Base-by-base conservation (phyloP, 2,797 vertebrate species). In the Neopelma chrysocephalum region DNA sequence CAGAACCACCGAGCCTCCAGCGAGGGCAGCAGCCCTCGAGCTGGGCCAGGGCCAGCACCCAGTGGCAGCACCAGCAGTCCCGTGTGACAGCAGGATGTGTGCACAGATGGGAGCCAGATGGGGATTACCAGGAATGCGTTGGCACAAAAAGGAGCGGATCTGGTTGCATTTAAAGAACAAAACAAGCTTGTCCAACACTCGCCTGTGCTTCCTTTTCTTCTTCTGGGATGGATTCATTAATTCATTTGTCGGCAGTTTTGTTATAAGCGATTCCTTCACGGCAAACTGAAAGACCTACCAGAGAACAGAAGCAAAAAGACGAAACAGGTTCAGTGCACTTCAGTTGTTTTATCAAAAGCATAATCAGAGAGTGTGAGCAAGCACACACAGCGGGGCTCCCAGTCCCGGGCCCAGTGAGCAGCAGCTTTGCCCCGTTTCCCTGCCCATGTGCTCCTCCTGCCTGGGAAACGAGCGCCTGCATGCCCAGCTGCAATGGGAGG, bases 181-280 rank as follows among this genome's bases (percentile, higher is more conserved):
- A 96, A 95, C 79, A 84, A 86, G 73, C 86, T 92, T 75, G 90
- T 87, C 85, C 65, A 38, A 64, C 62, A 77, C 97, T 97, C 98
- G 98, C 99, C 99, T 99, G 98, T 99, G 99, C 93, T 99, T 99
- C 93, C 99, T 98, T 97, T 99, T 99, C 97, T 99, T 99, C 98
- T 99, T 99, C 94, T 99, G 99, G 11, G 99, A 99, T 4, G 98
- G 98, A 94, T 98, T 99, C 96, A 99, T 99, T 78, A 99, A 98
- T 82, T 99, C 99, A 13, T 98, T 98, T 64, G 99, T 96, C 72
- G 99, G 99, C 54, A 99, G 98, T 54, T 98, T 99, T 11, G 98
- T 98, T 95, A 99, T 98, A 93, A 99, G 98, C 1, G 98, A 98
- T 92, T 99, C 99, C 97, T 99, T 99, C 89, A 99, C 98, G 3